Percentiles rank a stretch among this genome's conserved stretches.
phyloP scores from a whole-genome alignment of 2,888 invertebrate genomes.

The Aphodius granarius region DNA sequence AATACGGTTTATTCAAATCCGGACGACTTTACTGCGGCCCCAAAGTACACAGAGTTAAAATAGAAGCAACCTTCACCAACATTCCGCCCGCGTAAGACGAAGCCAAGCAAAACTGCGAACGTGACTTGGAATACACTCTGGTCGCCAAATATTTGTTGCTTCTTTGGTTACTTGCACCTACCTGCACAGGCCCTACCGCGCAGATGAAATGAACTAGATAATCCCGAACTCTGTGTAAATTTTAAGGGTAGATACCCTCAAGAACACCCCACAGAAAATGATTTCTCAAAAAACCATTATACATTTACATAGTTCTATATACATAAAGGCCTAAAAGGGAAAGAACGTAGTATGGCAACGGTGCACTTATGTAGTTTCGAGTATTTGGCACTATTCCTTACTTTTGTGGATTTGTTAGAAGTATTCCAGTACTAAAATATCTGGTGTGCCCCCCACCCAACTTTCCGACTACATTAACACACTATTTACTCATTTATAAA shows the following conservation, averaged over 20 bases:
- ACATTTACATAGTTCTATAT: background rate
- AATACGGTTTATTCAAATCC: slow-evolving; percentile 30
- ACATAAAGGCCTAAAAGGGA: background rate
- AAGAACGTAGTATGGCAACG: too few species aligned
- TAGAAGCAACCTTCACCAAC: slow-evolving; percentile 41
- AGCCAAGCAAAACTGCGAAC: slow-evolving; percentile 52
- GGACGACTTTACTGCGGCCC: slow-evolving; percentile 39
- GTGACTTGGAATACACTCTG: slow-evolving; percentile 53
- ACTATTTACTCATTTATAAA: too few species aligned
- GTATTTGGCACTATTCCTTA: too few species aligned
- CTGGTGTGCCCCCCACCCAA: too few species aligned
- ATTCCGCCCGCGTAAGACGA: slow-evolving; percentile 51
- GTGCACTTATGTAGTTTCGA: too few species aligned
- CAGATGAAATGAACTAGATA: slow-evolving; percentile 26
- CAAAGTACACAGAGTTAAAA: slow-evolving; percentile 44
- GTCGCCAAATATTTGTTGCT: slow-evolving; percentile 53
- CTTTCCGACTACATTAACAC: too few species aligned
- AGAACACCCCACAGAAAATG: background rate
- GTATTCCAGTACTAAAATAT: too few species aligned
- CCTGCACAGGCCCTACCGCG: slow-evolving; percentile 44
- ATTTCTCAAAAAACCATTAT: background rate
- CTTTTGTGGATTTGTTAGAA: too few species aligned
- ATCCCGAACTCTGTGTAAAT: slow-evolving; percentile 1
- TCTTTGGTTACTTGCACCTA: slow-evolving; percentile 52
- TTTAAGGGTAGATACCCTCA: background rate